Conservation (phyloP, 2,113 vertebrate species). For the Ardeotis arabs region DNA sequence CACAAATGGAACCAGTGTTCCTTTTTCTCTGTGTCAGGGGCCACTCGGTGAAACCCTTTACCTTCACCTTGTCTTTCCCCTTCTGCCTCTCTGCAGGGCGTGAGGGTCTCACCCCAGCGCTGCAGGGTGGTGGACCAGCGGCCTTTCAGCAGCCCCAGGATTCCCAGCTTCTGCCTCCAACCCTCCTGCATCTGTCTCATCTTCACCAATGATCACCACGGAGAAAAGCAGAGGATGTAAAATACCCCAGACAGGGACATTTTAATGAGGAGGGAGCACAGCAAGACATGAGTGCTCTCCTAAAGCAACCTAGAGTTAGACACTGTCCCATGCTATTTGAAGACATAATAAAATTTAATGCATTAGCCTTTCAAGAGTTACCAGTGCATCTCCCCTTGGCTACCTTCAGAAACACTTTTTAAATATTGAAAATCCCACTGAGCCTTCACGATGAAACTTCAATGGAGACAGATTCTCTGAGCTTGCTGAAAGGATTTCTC, state of each 20-base stretch:
- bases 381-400: neutral
- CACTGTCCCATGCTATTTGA: neutral
- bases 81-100: neutral
- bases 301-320: neutral
- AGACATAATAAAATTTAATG: constrained; percentile 4
- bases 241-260: neutral
- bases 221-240: neutral
- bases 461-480: constrained; percentile 20
- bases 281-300: neutral
- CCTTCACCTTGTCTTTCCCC: neutral
- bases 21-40: neutral
- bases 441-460: constrained; percentile 42
- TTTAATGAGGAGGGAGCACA: neutral
- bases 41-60: neutral
- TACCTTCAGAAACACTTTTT: constrained; percentile 37
- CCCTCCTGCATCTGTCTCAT: neutral
- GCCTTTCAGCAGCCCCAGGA: neutral
- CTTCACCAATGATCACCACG: neutral
- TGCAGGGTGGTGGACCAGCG: neutral
- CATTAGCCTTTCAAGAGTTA: constrained; percentile 7
- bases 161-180: neutral
- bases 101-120: accelerated
- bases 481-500: neutral
- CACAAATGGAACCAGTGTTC: accelerated
- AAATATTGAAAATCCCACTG: constrained; percentile 53